phyloP scores from a whole-genome alignment of 2,888 invertebrate genomes.

The Drosophila buzzatii region DNA sequence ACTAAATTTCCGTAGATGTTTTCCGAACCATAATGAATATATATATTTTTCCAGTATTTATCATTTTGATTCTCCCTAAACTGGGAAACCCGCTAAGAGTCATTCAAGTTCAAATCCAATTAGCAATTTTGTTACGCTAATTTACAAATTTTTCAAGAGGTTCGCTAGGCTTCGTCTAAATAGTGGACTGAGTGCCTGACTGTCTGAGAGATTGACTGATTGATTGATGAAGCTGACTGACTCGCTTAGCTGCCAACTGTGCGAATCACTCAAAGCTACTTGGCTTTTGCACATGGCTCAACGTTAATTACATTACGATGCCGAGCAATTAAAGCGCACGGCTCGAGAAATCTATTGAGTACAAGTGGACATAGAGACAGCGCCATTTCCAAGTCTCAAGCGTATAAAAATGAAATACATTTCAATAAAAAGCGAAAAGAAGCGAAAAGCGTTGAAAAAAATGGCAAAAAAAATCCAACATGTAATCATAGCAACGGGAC shows the following conservation, averaged over 20 bases:
- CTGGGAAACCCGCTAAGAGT: not conserved
- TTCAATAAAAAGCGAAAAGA: slow-evolving; percentile 39
- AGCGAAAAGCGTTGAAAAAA: slow-evolving; percentile 11
- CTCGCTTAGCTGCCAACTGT: slow-evolving; percentile 3
- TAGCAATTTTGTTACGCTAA: slow-evolving; percentile 44
- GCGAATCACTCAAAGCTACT: slow-evolving; percentile 13
- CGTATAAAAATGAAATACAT: slow-evolving; percentile 16
- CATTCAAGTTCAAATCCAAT: slow-evolving; percentile 47
- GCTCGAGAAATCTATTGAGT: slow-evolving; percentile 41
- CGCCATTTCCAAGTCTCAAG: slow-evolving; percentile 31
- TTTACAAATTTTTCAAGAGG: slow-evolving; percentile 38
- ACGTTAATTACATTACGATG: slow-evolving; percentile 64
- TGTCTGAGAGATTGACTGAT: slow-evolving; percentile 9
- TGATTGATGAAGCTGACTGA: slow-evolving; percentile 4
- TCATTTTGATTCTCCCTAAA: not conserved
- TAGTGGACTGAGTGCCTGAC: slow-evolving; percentile 4
- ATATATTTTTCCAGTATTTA: not conserved
- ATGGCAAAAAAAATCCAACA: slow-evolving; percentile 33
- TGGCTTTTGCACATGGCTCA: slow-evolving; percentile 42
- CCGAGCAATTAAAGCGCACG: slow-evolving; percentile 52
- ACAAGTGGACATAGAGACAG: slow-evolving; percentile 37
- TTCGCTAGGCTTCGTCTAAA: slow-evolving; percentile 9
- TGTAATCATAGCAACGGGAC: slow-evolving; percentile 56
- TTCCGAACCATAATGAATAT: not conserved
- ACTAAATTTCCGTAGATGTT: not conserved